phyloP scores from a whole-genome alignment of 1,140 invertebrate species.

The Sycophaga agraensis region DNA sequence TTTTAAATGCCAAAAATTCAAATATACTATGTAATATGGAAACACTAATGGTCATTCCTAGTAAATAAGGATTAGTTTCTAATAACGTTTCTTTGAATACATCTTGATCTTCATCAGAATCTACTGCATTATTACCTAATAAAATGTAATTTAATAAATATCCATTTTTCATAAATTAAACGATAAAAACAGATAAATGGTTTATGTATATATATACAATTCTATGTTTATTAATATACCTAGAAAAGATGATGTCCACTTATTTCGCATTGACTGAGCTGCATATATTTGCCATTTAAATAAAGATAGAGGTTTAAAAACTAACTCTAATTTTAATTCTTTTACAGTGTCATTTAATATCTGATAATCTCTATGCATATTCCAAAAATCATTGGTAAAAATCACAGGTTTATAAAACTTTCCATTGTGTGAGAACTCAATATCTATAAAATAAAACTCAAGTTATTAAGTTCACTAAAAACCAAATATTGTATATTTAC shows the following conservation, averaged over 20 bases:
- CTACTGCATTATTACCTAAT: conserved; percentile 57
- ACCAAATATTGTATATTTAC: conserved; percentile 51
- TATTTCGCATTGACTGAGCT: conserved; percentile 87
- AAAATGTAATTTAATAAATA: not conserved
- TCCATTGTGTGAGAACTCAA: conserved; percentile 83
- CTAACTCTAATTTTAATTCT: conserved; percentile 73
- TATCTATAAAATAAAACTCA: conserved; percentile 59
- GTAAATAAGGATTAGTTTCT: conserved; percentile 94
- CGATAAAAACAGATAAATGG: not conserved
- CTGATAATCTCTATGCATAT: conserved; percentile 92
- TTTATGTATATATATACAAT: not conserved
- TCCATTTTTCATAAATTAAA: not conserved
- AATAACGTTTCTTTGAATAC: conserved; percentile 94
- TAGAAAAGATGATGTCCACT: conserved; percentile 63
- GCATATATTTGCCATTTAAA: conserved; percentile 99
- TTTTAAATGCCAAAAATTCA: conserved; percentile 99
- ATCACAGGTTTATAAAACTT: conserved; percentile 90
- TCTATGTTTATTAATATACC: conserved; percentile 37
- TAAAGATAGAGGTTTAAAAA: conserved; percentile 91
- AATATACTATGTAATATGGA: conserved; percentile 97
- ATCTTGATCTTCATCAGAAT: conserved; percentile 93
- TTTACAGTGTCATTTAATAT: conserved; percentile 87
- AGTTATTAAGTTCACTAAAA: not conserved
- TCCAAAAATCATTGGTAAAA: conserved; percentile 99
- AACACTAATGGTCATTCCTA: conserved; percentile 88